These are phyloP conservation scores for Rhorus exstirpatorius DNA, from an alignment of 2,888 invertebrate species.

Conservation along the genomic window DNA sequence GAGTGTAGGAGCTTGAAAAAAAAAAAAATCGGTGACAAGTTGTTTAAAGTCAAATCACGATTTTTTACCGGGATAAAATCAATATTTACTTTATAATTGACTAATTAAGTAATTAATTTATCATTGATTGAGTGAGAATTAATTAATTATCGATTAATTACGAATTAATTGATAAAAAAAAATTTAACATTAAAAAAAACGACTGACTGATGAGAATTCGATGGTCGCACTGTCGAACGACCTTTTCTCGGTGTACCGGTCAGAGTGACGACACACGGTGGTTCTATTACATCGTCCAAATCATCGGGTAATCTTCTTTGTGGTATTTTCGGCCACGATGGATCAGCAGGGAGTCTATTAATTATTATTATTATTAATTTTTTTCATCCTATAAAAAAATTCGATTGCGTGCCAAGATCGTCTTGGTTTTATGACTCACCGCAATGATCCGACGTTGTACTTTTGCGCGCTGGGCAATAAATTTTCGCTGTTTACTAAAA, in stretches of 20 bases:
- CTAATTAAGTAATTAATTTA: background rate
- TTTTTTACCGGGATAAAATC: background rate
- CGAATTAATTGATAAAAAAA: background rate
- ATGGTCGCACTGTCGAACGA: constrained; percentile 74
- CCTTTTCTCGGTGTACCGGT: constrained; percentile 78
- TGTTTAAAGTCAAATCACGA: no score
- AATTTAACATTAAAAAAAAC: background rate
- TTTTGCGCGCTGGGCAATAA: constrained; percentile 75
- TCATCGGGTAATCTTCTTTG: constrained; percentile 77
- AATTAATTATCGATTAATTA: background rate
- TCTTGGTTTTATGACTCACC: constrained; percentile 75
- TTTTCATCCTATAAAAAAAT: background rate
- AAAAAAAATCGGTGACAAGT: no score
- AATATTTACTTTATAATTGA: background rate
- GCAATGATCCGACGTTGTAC: constrained; percentile 77
- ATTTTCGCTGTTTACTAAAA: constrained; percentile 81
- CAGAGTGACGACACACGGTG: constrained; percentile 79
- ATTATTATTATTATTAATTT: no score
- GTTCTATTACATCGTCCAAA: constrained; percentile 75
- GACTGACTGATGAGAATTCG: constrained; percentile 77
- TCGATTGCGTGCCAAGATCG: background rate
- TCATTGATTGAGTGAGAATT: background rate
- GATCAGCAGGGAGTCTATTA: constrained; percentile 81
- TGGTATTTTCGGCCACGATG: constrained; percentile 84
- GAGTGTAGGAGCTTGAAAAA: no score